Conservation (phyloP, 2,888 invertebrate species). For the Oligia fasciuncula region DNA sequence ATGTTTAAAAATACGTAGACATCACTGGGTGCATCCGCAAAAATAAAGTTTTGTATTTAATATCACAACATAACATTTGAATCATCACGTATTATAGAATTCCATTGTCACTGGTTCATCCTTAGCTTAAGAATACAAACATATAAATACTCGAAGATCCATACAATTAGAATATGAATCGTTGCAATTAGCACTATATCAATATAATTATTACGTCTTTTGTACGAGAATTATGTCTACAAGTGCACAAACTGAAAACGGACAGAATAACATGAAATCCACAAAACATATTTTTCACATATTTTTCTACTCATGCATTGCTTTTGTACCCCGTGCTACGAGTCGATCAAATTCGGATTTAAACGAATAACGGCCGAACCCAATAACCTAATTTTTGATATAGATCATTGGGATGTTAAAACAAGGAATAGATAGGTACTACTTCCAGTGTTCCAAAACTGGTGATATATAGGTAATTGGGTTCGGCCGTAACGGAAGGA, state of each 20-base stretch:
- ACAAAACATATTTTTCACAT: conserved; percentile 48
- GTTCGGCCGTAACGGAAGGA: neutral
- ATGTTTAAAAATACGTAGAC: neutral
- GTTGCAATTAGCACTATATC: conserved; percentile 59
- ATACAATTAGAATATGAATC: conserved; percentile 56
- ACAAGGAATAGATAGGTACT: too few species aligned
- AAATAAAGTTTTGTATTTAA: neutral
- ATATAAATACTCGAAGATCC: conserved; percentile 51
- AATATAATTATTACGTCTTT: conserved; percentile 60
- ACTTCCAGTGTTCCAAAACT: too few species aligned
- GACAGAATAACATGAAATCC: conserved; percentile 78
- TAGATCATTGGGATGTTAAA: too few species aligned
- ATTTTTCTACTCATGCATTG: conserved; percentile 57
- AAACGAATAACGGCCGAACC: conserved; percentile 1
- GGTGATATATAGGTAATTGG: too few species aligned
- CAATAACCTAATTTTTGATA: too few species aligned
- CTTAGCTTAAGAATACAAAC: conserved; percentile 56
- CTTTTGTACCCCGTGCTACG: neutral
- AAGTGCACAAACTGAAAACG: conserved; percentile 65
- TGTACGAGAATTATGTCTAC: conserved; percentile 66
- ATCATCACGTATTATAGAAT: neutral
- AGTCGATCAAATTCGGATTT: conserved; percentile 25
- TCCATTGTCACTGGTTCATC: conserved; percentile 19
- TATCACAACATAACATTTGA: conserved; percentile 25
- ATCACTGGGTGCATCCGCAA: neutral